Base-by-base conservation (phyloP, 2,113 vertebrate species). In the Oceanites oceanicus region DNA sequence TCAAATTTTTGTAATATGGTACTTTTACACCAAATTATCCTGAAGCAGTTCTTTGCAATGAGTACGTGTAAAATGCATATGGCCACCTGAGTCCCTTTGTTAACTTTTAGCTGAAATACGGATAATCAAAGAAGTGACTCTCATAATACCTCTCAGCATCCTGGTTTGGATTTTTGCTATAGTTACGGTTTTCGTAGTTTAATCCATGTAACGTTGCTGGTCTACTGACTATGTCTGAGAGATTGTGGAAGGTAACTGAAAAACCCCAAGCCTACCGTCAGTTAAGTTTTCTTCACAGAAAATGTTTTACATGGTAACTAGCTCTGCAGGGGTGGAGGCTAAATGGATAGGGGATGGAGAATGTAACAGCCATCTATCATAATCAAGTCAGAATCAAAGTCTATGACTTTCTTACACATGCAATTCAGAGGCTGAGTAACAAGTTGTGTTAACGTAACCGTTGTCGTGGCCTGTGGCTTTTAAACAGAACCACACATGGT, bases 391-490 rank as follows among this genome's bases (percentile, higher is more conserved):
- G 59, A 53, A 94, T 50, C 45, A 77, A 71, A 63, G 75, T 25
- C 84, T 61, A 15, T 23, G 40, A 61, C 40, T 47, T 82, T 66
- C 52, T 40, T 88, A 59, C 52, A 66, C 23, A 17, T 42, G 67
- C 5, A 1, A 77, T 74, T 85, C 71, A 91, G 55, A 88, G 59
- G 74, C 71, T 56, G 40, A 85, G 66, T 65, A 82, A 88, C 68
- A 80, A 94, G 82, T 29, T 56, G 56, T 62, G 45, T 75, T 95
- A 94, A 88, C 61, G 34, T 50, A 77, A 89, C 66, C 40, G 61
- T 47, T 88, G 61, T 42, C 88, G 83, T 70, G 78, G 92, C 73
- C 82, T 92, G 73, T 88, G 90, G 87, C 45, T 93, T 94, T 93
- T 71, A 79, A 70, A 91, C 22, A 79, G 88, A 89, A 62, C 75